Percentiles rank a stretch among this genome's conserved stretches.
Conservation (phyloP, 2,797 vertebrate species). For the Toxotes lorentzi region DNA sequence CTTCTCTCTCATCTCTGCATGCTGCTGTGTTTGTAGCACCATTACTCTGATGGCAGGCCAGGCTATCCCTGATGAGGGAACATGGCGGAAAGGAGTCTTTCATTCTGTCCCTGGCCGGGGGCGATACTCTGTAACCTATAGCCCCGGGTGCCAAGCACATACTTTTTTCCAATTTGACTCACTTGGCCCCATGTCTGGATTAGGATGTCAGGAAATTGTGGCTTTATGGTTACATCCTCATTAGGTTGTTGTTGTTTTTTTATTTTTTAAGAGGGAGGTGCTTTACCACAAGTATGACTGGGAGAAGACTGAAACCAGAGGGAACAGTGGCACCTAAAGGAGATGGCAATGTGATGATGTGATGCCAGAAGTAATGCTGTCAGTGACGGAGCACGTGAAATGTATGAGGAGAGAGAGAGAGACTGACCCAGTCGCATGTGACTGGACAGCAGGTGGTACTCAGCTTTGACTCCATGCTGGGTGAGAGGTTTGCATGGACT, state of each 20-base stretch:
- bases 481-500: constrained; percentile 32
- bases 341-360: background rate
- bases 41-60: constrained; percentile 79
- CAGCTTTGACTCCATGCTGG: constrained; percentile 28
- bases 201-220: constrained; percentile 67
- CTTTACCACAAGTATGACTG: constrained; percentile 37
- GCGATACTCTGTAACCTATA: constrained; percentile 72
- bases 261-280: constrained; percentile 38
- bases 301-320: constrained; percentile 32
- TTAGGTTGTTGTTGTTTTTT: constrained; percentile 59
- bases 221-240: constrained; percentile 66
- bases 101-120: constrained; percentile 67
- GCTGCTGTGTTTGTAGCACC: constrained; percentile 83
- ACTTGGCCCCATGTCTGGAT: constrained; percentile 68
- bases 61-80: constrained; percentile 73
- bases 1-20: constrained; percentile 84
- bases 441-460: constrained; percentile 20
- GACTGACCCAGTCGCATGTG: constrained; percentile 17
- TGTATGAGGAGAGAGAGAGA: constrained; percentile 4
- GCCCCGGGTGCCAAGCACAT: constrained; percentile 41
- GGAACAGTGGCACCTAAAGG: constrained; percentile 3
- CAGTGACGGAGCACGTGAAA: background rate
- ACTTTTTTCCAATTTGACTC: constrained; percentile 61
- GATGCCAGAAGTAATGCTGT: constrained; percentile 14
- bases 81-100: constrained; percentile 63